Evolutionary conservation across 2,797 vertebrate genomes (phyloP).

Genomic region (Smutsia gigantea): DNA sequence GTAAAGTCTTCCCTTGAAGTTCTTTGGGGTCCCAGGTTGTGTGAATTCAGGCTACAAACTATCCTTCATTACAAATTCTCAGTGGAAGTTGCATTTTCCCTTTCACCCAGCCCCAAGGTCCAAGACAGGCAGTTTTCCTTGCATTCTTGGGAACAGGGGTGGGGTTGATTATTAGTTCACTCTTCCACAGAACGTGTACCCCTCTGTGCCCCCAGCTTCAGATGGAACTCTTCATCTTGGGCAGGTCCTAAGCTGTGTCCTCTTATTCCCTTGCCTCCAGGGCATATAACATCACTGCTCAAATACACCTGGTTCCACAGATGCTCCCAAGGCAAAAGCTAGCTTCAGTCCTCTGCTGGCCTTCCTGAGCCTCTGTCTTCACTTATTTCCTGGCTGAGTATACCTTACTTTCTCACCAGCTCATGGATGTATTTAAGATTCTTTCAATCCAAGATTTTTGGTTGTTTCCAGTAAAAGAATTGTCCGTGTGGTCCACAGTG

Average conservation of each 20-base stretch:
- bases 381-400: not conserved
- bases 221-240: too few species aligned
- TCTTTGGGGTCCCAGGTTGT: not conserved
- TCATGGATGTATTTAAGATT: not conserved
- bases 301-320: not conserved
- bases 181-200: not conserved
- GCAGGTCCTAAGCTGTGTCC: rapidly evolving
- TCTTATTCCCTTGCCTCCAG: not conserved
- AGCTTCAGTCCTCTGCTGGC: not conserved
- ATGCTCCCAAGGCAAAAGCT: not conserved
- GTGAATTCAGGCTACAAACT: not conserved
- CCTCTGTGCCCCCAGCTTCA: not conserved
- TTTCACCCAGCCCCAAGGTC: not conserved
- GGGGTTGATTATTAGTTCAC: not conserved
- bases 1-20: not conserved
- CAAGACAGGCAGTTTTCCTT: not conserved
- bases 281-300: too few species aligned
- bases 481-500: not conserved
- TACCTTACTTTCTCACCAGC: not conserved
- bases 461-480: not conserved
- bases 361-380: not conserved
- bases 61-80: not conserved
- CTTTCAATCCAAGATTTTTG: not conserved
- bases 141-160: too few species aligned
- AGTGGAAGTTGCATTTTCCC: not conserved